phyloP scores from a whole-genome alignment of 2,797 vertebrate species.

The Holocentrus rufus region DNA sequence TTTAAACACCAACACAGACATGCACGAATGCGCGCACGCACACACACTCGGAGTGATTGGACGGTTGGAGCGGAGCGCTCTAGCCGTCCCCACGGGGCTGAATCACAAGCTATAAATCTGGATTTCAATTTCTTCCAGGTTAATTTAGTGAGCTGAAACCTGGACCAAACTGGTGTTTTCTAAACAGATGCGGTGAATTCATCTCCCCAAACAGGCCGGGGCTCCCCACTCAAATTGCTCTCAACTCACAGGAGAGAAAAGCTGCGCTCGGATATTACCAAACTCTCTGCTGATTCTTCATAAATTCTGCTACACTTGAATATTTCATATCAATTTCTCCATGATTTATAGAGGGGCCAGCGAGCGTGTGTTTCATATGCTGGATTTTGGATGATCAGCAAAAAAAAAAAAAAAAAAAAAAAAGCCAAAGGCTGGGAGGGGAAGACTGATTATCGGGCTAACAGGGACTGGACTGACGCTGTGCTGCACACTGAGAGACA shows the following conservation, averaged over 20 bases:
- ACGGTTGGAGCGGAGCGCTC: background rate
- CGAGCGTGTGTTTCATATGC: background rate
- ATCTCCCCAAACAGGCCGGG: slow-evolving; percentile 12
- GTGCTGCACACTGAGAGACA: slow-evolving; percentile 11
- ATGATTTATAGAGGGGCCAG: slow-evolving; percentile 3
- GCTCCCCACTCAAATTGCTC: background rate
- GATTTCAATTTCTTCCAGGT: slow-evolving; percentile 2
- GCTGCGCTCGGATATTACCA: background rate
- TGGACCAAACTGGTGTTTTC: slow-evolving; percentile 21
- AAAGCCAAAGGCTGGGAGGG: slow-evolving; percentile 4
- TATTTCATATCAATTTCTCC: slow-evolving; percentile 5
- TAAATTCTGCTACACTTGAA: slow-evolving; percentile 14
- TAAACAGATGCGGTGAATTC: slow-evolving; percentile 34
- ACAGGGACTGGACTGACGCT: slow-evolving; percentile 14
- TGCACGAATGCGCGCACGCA: background rate
- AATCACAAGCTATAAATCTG: slow-evolving; percentile 10
- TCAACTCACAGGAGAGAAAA: slow-evolving; percentile 22
- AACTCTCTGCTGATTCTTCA: slow-evolving; percentile 4
- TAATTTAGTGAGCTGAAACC: slow-evolving; percentile 8
- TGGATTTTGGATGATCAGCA: slow-evolving; percentile 16
- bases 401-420: too few relatives aligned
- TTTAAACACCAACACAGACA: slow-evolving; percentile 3
- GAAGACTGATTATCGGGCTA: slow-evolving; percentile 5
- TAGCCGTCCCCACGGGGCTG: background rate
- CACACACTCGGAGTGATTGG: background rate